These are phyloP conservation scores for Phaedon cochleariae DNA, from an alignment of 2,888 invertebrate species.

Conservation along the genomic window DNA sequence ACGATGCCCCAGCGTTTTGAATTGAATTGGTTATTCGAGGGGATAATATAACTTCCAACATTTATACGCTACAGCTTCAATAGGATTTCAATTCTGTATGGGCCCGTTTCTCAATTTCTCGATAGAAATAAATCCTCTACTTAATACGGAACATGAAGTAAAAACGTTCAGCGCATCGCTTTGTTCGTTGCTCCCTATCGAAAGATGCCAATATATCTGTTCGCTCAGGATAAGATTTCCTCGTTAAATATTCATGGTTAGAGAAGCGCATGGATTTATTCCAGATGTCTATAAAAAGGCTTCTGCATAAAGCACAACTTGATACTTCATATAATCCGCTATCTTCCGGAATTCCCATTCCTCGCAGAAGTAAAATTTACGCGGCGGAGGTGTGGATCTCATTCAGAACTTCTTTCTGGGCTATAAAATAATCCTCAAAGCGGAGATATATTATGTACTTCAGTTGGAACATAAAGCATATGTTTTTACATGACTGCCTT, in stretches of 20 bases:
- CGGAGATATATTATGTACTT: constrained; percentile 23
- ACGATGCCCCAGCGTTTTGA: not conserved
- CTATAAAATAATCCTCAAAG: constrained; percentile 37
- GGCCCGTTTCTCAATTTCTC: constrained; percentile 7
- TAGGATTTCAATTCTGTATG: not conserved
- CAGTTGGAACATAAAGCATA: constrained; percentile 25
- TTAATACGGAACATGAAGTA: not conserved
- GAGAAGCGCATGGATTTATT: constrained; percentile 32
- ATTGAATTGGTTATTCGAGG: constrained; percentile 13
- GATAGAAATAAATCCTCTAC: constrained; percentile 2
- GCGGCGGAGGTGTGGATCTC: constrained; percentile 41
- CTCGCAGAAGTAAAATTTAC: constrained; percentile 41
- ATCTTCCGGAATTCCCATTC: constrained; percentile 33
- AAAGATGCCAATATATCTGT: constrained; percentile 26
- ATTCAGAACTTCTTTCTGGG: constrained; percentile 36
- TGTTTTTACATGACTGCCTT: constrained; percentile 11
- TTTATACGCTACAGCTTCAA: not conserved
- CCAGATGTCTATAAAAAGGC: constrained; percentile 31
- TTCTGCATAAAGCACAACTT: constrained; percentile 32
- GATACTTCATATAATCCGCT: constrained; percentile 34
- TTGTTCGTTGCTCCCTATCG: constrained; percentile 16
- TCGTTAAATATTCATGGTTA: constrained; percentile 32
- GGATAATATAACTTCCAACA: constrained; percentile 1
- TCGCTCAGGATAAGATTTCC: constrained; percentile 25
- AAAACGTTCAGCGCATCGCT: constrained; percentile 10